A percentile compares a stretch with the other conserved stretches of the same genome.
These are phyloP conservation scores for Aphelinus certus DNA, from an alignment of 1,140 invertebrate genomes.

Conservation along the genomic window DNA sequence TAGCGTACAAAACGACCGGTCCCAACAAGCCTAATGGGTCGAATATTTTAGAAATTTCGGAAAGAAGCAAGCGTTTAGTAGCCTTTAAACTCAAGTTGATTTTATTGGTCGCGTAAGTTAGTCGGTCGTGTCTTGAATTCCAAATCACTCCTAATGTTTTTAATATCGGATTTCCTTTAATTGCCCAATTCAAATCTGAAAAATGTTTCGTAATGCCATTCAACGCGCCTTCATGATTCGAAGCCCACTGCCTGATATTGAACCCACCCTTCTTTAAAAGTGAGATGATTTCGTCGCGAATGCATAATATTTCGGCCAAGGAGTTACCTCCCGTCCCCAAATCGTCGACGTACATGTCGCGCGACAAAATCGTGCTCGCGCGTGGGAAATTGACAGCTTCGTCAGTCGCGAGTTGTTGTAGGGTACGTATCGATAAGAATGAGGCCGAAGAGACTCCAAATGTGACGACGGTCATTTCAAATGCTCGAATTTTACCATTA, in stretches of 20 bases:
- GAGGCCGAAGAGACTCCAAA: conserved; percentile 58
- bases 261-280: conserved; percentile 16
- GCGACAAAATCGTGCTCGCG: neutral
- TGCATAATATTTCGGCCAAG: neutral
- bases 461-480: conserved; percentile 48
- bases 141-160: no score
- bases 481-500: conserved; percentile 36
- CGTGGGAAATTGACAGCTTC: conserved; percentile 39
- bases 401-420: conserved; percentile 50
- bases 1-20: no score
- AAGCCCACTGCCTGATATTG: conserved; percentile 34
- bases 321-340: conserved; percentile 12
- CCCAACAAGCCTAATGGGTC: no score
- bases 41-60: no score
- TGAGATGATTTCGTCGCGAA: conserved; percentile 23
- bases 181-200: no score
- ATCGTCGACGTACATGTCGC: conserved; percentile 22
- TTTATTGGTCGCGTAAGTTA: no score
- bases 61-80: no score
- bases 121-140: no score
- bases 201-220: neutral
- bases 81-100: no score
- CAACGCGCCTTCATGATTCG: conserved; percentile 12
- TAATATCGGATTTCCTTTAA: no score
- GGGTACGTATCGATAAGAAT: conserved; percentile 45